These are phyloP conservation scores for Temnothorax ravouxi DNA, from an alignment of 2,888 invertebrate genomes.

Conservation along the genomic window DNA sequence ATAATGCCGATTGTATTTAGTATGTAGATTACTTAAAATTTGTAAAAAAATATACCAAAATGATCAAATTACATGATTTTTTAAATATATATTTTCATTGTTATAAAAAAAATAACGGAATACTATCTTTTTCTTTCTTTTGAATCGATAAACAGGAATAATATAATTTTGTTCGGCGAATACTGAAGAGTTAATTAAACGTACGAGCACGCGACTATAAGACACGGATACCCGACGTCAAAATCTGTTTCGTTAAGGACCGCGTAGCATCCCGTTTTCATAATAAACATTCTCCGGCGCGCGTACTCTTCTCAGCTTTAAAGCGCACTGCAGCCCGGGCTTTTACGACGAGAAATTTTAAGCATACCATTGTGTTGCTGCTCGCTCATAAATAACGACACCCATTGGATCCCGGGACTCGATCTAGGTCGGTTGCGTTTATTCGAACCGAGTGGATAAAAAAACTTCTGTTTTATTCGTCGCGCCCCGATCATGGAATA, in stretches of 20 bases:
- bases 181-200: neutral
- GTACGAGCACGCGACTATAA: neutral
- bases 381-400: constrained; percentile 61
- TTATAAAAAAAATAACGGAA: neutral
- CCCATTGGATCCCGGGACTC: constrained; percentile 36
- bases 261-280: constrained; percentile 1
- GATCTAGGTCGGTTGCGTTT: constrained; percentile 39
- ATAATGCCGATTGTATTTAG: neutral
- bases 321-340: constrained; percentile 21
- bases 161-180: neutral
- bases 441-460: constrained; percentile 22
- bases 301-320: neutral
- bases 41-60: neutral
- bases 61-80: constrained; percentile 3
- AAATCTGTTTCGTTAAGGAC: constrained; percentile 35
- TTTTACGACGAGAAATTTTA: constrained; percentile 62
- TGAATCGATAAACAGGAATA: neutral
- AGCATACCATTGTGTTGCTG: constrained; percentile 41
- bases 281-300: constrained; percentile 21
- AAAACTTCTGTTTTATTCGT: constrained; percentile 27
- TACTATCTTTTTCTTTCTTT: neutral
- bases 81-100: neutral
- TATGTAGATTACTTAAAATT: neutral
- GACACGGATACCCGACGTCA: constrained; percentile 2
- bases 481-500: constrained; percentile 22